Percentiles rank a stretch among this genome's conserved stretches.
Evolutionary conservation across 23 tunicate species (phyloP).

Genomic region (Ciona savignyi): DNA sequence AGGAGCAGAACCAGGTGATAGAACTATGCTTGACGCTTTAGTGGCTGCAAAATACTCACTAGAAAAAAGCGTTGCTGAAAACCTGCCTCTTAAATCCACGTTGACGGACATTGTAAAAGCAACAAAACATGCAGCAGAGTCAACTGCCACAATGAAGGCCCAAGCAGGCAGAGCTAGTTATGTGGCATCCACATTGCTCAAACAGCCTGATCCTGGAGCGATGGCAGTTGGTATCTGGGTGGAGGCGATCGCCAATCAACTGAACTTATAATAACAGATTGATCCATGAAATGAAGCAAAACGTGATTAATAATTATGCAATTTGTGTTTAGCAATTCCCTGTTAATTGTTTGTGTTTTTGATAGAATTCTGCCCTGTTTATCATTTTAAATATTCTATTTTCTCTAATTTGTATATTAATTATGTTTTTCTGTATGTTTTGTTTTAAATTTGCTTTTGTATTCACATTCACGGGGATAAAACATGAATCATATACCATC

Average conservation of each 20-base stretch:
- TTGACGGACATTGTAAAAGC: background rate
- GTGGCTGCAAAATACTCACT: conserved; percentile 28
- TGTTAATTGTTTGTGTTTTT: too few species aligned
- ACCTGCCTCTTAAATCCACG: background rate
- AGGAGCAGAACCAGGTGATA: conserved; percentile 84
- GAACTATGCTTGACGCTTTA: conserved; percentile 90
- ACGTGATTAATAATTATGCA: too few species aligned
- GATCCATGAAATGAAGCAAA: too few species aligned
- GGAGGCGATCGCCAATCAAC: conserved; percentile 29
- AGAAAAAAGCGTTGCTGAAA: conserved; percentile 1
- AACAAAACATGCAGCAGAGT: conserved; percentile 56
- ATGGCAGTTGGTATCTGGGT: conserved; percentile 64
- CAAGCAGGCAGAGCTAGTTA: conserved; percentile 96
- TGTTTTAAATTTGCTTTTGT: background rate
- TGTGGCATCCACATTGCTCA: conserved; percentile 46
- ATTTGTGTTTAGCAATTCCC: too few species aligned
- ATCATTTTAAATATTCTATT: background rate
- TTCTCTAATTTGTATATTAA: too few species aligned
- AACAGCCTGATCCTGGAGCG: conserved; percentile 92
- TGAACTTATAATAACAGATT: too few species aligned
- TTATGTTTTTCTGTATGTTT: background rate
- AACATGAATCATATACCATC: too few species aligned
- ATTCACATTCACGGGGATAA: background rate
- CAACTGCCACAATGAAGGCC: conserved; percentile 72
- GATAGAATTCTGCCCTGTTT: background rate